Conservation (phyloP, 2,888 invertebrate species). For the Pachymerium ferrugineum region DNA sequence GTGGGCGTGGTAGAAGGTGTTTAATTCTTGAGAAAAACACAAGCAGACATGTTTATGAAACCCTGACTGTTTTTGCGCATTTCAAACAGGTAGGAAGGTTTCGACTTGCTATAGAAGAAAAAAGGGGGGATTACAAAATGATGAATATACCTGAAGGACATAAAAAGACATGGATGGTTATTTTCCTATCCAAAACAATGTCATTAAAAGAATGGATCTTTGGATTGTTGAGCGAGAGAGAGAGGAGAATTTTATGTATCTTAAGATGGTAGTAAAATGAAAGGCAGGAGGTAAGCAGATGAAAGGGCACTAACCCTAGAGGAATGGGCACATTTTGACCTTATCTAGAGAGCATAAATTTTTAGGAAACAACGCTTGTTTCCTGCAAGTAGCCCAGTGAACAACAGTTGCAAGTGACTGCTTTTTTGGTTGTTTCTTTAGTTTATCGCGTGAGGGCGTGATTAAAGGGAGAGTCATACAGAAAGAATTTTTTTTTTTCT, state of each 20-base stretch:
- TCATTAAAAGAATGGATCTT: constrained; percentile 4
- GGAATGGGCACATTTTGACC: constrained; percentile 14
- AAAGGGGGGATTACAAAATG: not conserved
- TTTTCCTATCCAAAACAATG: constrained; percentile 15
- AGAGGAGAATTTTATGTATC: not conserved
- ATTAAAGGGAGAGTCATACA: no score
- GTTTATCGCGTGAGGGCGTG: no score
- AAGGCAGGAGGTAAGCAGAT: not conserved
- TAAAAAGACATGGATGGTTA: not conserved
- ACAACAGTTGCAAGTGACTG: constrained; percentile 2
- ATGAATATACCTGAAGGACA: not conserved
- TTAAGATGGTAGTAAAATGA: constrained; percentile 5
- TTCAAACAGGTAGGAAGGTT: constrained; percentile 2
- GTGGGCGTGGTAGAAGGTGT: constrained; percentile 25
- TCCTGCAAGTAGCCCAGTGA: not conserved
- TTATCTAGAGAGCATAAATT: constrained; percentile 10
- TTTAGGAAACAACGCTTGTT: constrained; percentile 22
- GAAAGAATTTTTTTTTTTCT: no score
- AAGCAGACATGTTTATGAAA: constrained; percentile 27
- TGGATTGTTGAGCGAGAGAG: not conserved
- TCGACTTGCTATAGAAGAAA: constrained; percentile 4
- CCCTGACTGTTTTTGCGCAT: constrained; percentile 21
- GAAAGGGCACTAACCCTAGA: constrained; percentile 5
- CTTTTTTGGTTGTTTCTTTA: no score
- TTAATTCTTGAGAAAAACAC: constrained; percentile 27